Percentiles rank a stretch among this genome's conserved stretches.
These are phyloP conservation scores for Pagrus major DNA, from an alignment of 2,113 vertebrate species.

Conservation along the genomic window DNA sequence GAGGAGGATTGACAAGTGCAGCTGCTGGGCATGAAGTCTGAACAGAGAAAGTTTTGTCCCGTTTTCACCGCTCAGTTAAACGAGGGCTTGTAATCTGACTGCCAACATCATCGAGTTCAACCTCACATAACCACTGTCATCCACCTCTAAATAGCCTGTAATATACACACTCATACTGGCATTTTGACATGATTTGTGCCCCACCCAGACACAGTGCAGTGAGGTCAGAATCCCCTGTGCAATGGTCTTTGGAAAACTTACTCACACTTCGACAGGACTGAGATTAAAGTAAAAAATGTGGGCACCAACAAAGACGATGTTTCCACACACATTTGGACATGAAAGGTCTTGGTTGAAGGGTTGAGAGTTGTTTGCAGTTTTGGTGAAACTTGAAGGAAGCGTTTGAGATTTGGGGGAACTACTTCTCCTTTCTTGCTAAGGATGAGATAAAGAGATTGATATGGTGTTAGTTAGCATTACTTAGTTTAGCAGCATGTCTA, in stretches of 20 bases:
- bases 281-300: background rate
- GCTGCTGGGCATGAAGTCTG: constrained; percentile 38
- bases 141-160: constrained; percentile 23
- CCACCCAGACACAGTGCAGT: background rate
- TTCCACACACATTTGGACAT: background rate
- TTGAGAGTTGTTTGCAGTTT: background rate
- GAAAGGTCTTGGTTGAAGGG: background rate
- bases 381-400: background rate
- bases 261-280: background rate
- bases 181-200: constrained; percentile 5
- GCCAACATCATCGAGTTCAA: constrained; percentile 40
- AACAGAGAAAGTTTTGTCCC: constrained; percentile 66
- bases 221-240: background rate
- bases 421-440: background rate
- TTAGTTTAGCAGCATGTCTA: background rate
- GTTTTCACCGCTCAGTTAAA: constrained; percentile 58
- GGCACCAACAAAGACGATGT: background rate
- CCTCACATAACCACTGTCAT: constrained; percentile 46
- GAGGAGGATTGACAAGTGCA: constrained; percentile 52
- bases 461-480: background rate
- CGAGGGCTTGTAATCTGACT: constrained; percentile 49
- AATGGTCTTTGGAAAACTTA: background rate
- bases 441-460: background rate
- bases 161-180: background rate
- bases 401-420: background rate